These are phyloP conservation scores for Leptodactylus fuscus DNA, from an alignment of 2,113 vertebrate species.

Conservation along the genomic window DNA sequence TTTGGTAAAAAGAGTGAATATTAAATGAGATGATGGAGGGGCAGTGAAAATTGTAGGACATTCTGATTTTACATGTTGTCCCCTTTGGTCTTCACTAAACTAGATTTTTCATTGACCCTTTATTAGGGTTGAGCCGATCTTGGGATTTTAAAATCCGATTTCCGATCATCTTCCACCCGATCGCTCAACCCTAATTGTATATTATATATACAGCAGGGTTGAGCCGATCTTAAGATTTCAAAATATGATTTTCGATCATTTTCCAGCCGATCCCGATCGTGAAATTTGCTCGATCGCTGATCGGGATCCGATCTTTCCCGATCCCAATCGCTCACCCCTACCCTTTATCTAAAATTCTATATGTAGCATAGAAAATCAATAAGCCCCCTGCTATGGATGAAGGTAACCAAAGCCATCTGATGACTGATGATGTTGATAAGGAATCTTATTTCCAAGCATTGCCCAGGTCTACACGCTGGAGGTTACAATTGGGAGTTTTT, in stretches of 20 bases:
- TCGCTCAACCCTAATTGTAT: no score
- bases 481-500: constrained; percentile 61
- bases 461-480: constrained; percentile 58
- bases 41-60: no score
- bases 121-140: no score
- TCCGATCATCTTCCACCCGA: no score
- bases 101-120: not conserved
- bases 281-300: no score
- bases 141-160: no score
- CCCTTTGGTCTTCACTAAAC: not conserved
- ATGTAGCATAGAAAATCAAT: constrained; percentile 60
- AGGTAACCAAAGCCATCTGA: constrained; percentile 67
- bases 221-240: no score
- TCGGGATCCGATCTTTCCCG: no score
- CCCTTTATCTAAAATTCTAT: not conserved
- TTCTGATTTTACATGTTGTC: not conserved
- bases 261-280: no score
- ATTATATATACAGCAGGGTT: no score
- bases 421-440: constrained; percentile 68
- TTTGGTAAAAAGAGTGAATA: not conserved
- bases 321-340: no score
- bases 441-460: constrained; percentile 66
- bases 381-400: constrained; percentile 69
- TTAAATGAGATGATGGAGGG: not conserved
- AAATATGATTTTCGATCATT: no score